These are phyloP conservation scores for Pelosia muscerda DNA, from an alignment of 2,888 invertebrate species.

Conservation along the genomic window DNA sequence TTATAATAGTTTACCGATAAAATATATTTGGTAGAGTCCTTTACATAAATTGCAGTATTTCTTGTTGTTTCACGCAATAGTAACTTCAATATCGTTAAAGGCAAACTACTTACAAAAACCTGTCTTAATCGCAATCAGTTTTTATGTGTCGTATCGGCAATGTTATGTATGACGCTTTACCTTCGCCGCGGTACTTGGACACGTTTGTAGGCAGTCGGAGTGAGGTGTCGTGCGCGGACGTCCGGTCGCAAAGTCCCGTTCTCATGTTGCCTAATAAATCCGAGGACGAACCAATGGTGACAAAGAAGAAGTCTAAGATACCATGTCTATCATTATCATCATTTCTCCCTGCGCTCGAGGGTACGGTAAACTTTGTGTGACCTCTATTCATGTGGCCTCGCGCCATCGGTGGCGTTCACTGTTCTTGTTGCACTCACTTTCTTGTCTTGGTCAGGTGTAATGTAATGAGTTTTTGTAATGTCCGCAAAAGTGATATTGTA, in stretches of 20 bases:
- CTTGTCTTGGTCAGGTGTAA: conserved; percentile 83
- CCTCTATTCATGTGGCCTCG: conserved; percentile 79
- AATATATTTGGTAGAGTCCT: neutral
- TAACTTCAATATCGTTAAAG: conserved; percentile 19
- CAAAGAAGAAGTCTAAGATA: conserved; percentile 85
- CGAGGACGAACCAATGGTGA: conserved; percentile 80
- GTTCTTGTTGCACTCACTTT: conserved; percentile 82
- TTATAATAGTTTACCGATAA: neutral
- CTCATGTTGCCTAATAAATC: conserved; percentile 80
- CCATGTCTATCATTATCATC: conserved; percentile 82
- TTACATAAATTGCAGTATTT: neutral
- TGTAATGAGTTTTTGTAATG: conserved; percentile 75
- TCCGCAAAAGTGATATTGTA: conserved; percentile 65
- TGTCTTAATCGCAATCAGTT: conserved; percentile 34
- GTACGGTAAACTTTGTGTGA: conserved; percentile 73
- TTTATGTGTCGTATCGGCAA: conserved; percentile 53
- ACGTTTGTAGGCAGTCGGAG: conserved; percentile 74
- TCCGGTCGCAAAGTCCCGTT: conserved; percentile 67
- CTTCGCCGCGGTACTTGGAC: conserved; percentile 74
- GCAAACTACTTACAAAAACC: conserved; percentile 28
- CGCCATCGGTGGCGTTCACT: conserved; percentile 81
- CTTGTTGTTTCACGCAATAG: conserved; percentile 23
- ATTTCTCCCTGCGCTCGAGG: conserved; percentile 83
- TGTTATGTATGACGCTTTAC: conserved; percentile 72
- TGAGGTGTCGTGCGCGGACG: conserved; percentile 78